These are phyloP conservation scores for Agonopterix arenella DNA, from an alignment of 2,888 invertebrate genomes.

Conservation along the genomic window DNA sequence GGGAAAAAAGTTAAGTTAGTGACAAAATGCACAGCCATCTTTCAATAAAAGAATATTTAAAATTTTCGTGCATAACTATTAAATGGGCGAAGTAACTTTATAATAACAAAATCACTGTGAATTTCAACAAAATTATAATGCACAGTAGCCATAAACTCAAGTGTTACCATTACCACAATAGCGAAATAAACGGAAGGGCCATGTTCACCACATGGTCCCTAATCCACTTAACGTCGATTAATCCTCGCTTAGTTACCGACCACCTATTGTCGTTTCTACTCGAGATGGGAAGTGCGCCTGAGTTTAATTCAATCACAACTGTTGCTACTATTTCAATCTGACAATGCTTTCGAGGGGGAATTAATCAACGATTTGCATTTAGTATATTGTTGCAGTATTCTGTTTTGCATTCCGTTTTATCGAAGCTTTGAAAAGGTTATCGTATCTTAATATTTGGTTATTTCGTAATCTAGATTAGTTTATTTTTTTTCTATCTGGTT, in stretches of 20 bases:
- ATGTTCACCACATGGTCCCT: slow-evolving; percentile 39
- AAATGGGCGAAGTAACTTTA: too few species aligned
- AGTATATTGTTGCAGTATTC: too few species aligned
- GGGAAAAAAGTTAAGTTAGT: too few species aligned
- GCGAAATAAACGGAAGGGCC: slow-evolving; percentile 7
- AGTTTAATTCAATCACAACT: slow-evolving; percentile 54
- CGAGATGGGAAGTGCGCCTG: slow-evolving; percentile 24
- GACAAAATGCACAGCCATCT: too few species aligned
- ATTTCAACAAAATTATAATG: too few species aligned
- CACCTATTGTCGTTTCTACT: not conserved
- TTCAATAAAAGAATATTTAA: too few species aligned
- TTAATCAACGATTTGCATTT: not conserved
- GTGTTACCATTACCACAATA: slow-evolving; percentile 2
- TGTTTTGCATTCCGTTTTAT: too few species aligned
- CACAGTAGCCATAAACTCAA: slow-evolving; percentile 1
- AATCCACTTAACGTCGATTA: slow-evolving; percentile 58
- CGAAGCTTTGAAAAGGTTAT: not conserved
- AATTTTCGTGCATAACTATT: too few species aligned
- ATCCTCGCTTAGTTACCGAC: slow-evolving; percentile 33
- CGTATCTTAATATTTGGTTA: too few species aligned
- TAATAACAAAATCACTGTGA: too few species aligned
- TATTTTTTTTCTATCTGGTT: too few species aligned
- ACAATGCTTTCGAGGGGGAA: not conserved
- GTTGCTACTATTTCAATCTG: slow-evolving; percentile 15
- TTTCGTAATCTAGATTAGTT: too few species aligned